These are phyloP conservation scores for Microcaecilia unicolor DNA, from an alignment of 2,797 vertebrate species.

Conservation along the genomic window DNA sequence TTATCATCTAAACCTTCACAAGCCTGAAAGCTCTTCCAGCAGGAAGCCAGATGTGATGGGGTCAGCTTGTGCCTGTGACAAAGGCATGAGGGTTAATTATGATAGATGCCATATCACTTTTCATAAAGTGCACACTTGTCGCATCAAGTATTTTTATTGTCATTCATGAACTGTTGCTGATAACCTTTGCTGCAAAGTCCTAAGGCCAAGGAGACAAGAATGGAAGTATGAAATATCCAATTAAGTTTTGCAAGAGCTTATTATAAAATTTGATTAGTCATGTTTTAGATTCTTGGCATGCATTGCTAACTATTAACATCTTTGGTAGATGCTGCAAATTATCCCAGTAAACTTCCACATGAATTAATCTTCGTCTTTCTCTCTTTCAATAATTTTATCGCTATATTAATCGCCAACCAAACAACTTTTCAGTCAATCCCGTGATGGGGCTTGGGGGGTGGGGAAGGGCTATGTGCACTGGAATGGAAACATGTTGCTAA, in stretches of 20 bases:
- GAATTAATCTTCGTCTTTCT: no score
- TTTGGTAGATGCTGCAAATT: background rate
- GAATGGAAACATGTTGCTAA: no score
- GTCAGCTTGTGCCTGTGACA: constrained; percentile 46
- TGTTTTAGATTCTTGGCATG: background rate
- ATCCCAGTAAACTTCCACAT: background rate
- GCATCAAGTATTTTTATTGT: constrained; percentile 39
- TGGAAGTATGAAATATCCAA: constrained; percentile 15
- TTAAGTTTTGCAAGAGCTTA: background rate
- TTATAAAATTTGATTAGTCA: constrained; percentile 5
- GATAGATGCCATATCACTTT: constrained; percentile 62
- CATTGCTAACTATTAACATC: no score
- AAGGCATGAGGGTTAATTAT: constrained; percentile 64
- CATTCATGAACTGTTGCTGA: constrained; percentile 23
- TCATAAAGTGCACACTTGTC: constrained; percentile 47
- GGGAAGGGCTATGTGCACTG: no score
- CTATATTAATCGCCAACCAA: no score
- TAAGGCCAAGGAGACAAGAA: constrained; percentile 48
- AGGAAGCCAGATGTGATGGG: constrained; percentile 63
- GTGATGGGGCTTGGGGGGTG: no score
- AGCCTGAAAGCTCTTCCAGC: constrained; percentile 53
- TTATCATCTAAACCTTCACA: constrained; percentile 49
- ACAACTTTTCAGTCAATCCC: no score
- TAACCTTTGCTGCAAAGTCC: constrained; percentile 12
- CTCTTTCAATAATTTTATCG: no score